phyloP scores from a whole-genome alignment of 1,140 invertebrate species.

The Euura lappo region DNA sequence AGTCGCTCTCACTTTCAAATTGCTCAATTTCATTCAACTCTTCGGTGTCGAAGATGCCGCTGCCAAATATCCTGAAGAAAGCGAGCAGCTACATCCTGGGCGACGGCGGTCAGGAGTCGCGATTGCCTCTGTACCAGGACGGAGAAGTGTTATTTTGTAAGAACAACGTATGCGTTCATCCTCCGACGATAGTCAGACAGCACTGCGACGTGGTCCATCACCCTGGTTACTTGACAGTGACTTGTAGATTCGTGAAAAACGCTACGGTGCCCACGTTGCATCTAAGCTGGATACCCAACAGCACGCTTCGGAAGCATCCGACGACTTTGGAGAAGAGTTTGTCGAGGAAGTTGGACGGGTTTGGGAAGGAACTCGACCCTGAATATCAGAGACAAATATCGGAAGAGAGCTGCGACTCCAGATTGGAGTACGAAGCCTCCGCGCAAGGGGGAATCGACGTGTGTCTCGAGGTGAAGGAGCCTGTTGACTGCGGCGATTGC shows the following conservation, averaged over 20 bases:
- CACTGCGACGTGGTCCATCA: constrained; percentile 85
- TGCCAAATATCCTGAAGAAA: constrained; percentile 75
- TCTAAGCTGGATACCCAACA: constrained; percentile 93
- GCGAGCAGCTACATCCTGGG: constrained; percentile 80
- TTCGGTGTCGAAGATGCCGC: constrained; percentile 65
- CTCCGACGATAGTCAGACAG: constrained; percentile 78
- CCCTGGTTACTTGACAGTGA: constrained; percentile 90
- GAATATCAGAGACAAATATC: constrained; percentile 25
- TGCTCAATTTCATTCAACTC: too few relatives aligned
- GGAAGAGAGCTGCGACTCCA: constrained; percentile 18
- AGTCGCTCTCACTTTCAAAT: not conserved
- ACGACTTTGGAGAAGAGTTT: constrained; percentile 72
- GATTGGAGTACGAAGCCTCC: constrained; percentile 23
- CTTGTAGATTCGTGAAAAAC: constrained; percentile 77
- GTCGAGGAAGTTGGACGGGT: constrained; percentile 24
- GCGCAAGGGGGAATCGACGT: constrained; percentile 46
- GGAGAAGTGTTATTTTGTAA: constrained; percentile 86
- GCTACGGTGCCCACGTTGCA: constrained; percentile 80
- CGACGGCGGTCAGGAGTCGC: constrained; percentile 60
- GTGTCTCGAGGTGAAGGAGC: constrained; percentile 55
- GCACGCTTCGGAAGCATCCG: constrained; percentile 85
- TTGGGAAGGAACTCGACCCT: not conserved
- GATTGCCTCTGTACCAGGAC: constrained; percentile 68
- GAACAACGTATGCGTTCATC: constrained; percentile 97
- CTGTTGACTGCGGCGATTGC: constrained; percentile 52